These are phyloP conservation scores for Pelobates fuscus DNA, from an alignment of 2,113 vertebrate species.

Conservation along the genomic window DNA sequence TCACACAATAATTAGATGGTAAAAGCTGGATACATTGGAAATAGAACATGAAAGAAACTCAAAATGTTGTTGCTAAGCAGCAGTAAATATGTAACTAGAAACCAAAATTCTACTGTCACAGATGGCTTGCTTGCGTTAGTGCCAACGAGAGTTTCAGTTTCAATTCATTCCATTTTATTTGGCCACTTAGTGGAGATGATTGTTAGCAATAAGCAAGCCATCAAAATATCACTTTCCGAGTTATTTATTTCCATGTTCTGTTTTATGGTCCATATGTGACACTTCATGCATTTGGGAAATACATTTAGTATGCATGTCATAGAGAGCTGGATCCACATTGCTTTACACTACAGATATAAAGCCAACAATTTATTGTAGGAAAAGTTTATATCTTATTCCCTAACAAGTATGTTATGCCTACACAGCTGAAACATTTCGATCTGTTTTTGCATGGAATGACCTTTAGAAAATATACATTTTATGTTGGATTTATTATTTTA, in stretches of 20 bases:
- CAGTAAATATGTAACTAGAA: slow-evolving; percentile 62
- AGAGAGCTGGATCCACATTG: slow-evolving; percentile 22
- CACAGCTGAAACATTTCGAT: slow-evolving; percentile 33
- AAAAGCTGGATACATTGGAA: slow-evolving; percentile 62
- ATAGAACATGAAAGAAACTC: slow-evolving; percentile 66
- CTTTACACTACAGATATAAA: slow-evolving; percentile 20
- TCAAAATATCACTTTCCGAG: slow-evolving; percentile 44
- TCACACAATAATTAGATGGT: slow-evolving; percentile 67
- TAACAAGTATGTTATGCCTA: slow-evolving; percentile 33
- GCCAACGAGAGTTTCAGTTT: slow-evolving; percentile 73
- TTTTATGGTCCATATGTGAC: slow-evolving; percentile 43
- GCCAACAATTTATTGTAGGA: slow-evolving; percentile 37
- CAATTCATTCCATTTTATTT: slow-evolving; percentile 61
- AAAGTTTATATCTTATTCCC: slow-evolving; percentile 22
- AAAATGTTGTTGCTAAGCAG: slow-evolving; percentile 61
- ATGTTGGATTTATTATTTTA: slow-evolving; percentile 32
- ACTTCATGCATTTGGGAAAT: slow-evolving; percentile 40
- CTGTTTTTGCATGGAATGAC: slow-evolving; percentile 1
- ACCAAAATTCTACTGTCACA: slow-evolving; percentile 60
- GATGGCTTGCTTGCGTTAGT: slow-evolving; percentile 67
- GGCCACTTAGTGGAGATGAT: slow-evolving; percentile 43
- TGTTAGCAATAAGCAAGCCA: slow-evolving; percentile 43
- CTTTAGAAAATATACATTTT: slow-evolving; percentile 6
- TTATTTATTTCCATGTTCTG: slow-evolving; percentile 37
- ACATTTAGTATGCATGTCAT: slow-evolving; percentile 35